These are phyloP conservation scores for Acleris sparsana DNA, from an alignment of 2,888 invertebrate species.

Conservation along the genomic window DNA sequence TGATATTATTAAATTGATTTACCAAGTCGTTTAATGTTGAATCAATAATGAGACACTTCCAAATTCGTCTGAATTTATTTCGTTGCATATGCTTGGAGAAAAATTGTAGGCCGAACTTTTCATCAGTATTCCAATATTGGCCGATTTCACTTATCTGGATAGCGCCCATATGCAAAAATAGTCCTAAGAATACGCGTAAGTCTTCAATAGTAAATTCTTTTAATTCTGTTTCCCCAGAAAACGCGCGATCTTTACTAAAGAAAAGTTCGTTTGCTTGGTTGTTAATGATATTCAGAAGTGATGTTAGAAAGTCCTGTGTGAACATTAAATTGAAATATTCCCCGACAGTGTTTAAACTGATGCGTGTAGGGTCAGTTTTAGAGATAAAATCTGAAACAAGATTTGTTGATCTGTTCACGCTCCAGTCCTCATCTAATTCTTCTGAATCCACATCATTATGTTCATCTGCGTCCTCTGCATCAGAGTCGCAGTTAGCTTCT, in stretches of 20 bases:
- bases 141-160: slow-evolving; percentile 19
- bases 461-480: slow-evolving; percentile 6
- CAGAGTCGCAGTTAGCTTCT: background rate
- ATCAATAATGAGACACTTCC: slow-evolving; percentile 21
- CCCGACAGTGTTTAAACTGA: slow-evolving; percentile 5
- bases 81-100: slow-evolving; percentile 27
- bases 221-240: slow-evolving; percentile 3
- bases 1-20: slow-evolving; percentile 18
- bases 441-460: slow-evolving; percentile 6
- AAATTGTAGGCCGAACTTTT: slow-evolving; percentile 21
- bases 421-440: slow-evolving; percentile 20
- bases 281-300: slow-evolving; percentile 15
- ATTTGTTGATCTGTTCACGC: slow-evolving; percentile 3
- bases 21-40: slow-evolving; percentile 17
- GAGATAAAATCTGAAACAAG: slow-evolving; percentile 3
- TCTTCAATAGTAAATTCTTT: slow-evolving; percentile 16
- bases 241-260: slow-evolving; percentile 9
- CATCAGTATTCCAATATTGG: slow-evolving; percentile 27
- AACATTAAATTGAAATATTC: slow-evolving; percentile 22
- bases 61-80: slow-evolving; percentile 22
- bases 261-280: slow-evolving; percentile 13
- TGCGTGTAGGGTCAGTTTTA: background rate
- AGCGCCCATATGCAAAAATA: slow-evolving; percentile 26
- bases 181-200: slow-evolving; percentile 20
- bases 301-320: slow-evolving; percentile 1